A percentile compares a stretch with the other conserved stretches of the same genome.
Evolutionary conservation across 2,888 invertebrate genomes (phyloP).

Genomic region (Lithophane socia): DNA sequence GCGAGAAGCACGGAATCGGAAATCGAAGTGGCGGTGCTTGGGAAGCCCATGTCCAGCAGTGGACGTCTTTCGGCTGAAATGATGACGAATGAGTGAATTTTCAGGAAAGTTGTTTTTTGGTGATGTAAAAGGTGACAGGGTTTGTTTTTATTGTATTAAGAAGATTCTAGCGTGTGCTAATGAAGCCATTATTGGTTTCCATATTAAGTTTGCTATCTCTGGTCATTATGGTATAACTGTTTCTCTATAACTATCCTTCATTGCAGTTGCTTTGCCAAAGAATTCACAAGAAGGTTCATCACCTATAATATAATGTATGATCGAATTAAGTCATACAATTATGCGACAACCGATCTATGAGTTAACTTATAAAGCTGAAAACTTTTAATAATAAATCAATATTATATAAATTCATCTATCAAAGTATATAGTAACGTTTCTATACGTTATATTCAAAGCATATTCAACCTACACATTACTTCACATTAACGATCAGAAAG

Average conservation of each 20-base stretch:
- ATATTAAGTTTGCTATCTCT: neutral
- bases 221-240: neutral
- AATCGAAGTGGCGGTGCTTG: no score
- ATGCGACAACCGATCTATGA: neutral
- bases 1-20: no score
- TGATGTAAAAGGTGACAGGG: neutral
- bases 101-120: neutral
- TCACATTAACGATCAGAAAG: constrained; percentile 1
- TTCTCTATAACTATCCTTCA: neutral
- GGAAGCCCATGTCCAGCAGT: no score
- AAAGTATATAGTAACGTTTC: neutral
- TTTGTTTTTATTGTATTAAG: neutral
- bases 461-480: neutral
- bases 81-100: neutral
- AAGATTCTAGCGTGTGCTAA: no score
- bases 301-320: neutral
- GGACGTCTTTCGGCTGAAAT: no score
- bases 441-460: neutral
- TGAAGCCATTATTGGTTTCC: neutral
- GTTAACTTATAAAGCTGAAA: no score
- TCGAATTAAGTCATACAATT: neutral
- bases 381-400: no score
- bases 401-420: neutral
- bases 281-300: neutral
- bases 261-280: neutral